Evolutionary conservation across 2,113 vertebrate genomes (phyloP).

Genomic region (Henicopernis longicauda): DNA sequence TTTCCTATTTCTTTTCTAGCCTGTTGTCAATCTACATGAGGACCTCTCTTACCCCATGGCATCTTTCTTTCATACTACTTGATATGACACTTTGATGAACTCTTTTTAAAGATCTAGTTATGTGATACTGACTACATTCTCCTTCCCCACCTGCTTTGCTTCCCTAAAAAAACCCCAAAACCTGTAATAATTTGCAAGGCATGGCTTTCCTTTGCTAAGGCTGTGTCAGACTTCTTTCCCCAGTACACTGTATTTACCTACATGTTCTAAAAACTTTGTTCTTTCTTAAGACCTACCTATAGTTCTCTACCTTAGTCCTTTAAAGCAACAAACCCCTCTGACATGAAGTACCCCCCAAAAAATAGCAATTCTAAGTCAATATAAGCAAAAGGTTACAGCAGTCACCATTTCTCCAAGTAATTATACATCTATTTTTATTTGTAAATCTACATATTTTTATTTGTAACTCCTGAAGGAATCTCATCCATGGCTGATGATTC

Average conservation of each 20-base stretch:
- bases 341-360: not conserved
- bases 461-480: not conserved
- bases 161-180: not conserved
- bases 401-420: not conserved
- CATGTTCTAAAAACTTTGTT: not conserved
- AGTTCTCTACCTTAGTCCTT: not conserved
- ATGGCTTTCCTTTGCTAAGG: not conserved
- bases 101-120: not conserved
- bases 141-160: not conserved
- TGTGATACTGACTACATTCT: not conserved
- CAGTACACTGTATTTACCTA: not conserved
- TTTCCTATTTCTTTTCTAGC: not conserved
- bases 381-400: not conserved
- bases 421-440: not conserved
- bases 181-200: not conserved
- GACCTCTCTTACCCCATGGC: not conserved
- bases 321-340: not conserved
- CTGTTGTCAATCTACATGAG: not conserved
- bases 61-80: not conserved
- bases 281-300: not conserved
- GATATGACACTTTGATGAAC: not conserved
- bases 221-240: not conserved
- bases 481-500: not conserved
- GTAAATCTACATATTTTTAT: not conserved
- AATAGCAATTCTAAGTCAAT: not conserved